phyloP scores from a whole-genome alignment of 37 sponge, comb jelly and placozoan genomes.

The Theonella swinhoei region DNA sequence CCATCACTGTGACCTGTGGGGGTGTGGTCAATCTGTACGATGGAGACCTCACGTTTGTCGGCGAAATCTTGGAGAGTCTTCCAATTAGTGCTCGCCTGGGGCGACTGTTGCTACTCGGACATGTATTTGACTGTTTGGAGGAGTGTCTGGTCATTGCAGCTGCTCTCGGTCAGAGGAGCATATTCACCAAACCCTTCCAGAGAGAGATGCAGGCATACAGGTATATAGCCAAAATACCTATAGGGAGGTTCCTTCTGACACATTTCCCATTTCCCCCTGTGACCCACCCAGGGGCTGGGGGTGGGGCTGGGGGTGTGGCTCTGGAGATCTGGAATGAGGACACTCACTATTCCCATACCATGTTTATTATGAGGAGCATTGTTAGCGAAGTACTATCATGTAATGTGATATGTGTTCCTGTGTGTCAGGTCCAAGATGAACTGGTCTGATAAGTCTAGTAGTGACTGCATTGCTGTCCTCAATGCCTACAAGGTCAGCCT shows the following conservation, averaged over 20 bases:
- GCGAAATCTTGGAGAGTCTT: slow-evolving; percentile 73
- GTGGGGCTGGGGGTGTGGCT: not conserved
- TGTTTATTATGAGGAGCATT: too few relatives aligned
- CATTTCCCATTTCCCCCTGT: not conserved
- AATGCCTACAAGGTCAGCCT: slow-evolving; percentile 77
- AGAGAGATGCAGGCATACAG: slow-evolving; percentile 41
- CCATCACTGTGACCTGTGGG: slow-evolving; percentile 45
- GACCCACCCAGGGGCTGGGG: not conserved
- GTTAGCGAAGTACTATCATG: too few relatives aligned
- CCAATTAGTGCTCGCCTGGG: slow-evolving; percentile 86
- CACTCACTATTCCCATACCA: too few relatives aligned
- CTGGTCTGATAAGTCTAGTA: slow-evolving; percentile 62
- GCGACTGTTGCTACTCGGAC: slow-evolving; percentile 86
- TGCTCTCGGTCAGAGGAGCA: slow-evolving; percentile 67
- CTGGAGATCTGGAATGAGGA: too few relatives aligned
- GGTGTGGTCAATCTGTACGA: slow-evolving; percentile 73
- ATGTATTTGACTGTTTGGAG: slow-evolving; percentile 90
- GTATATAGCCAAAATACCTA: slow-evolving; percentile 21
- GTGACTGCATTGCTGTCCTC: slow-evolving; percentile 90
- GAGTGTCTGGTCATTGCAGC: slow-evolving; percentile 77
- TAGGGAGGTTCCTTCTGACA: too few relatives aligned
- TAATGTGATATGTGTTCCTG: too few relatives aligned
- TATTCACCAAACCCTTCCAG: slow-evolving; percentile 56
- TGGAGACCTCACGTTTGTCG: slow-evolving; percentile 92
- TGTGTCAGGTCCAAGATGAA: slow-evolving; percentile 84